A percentile compares a stretch with the other conserved stretches of the same genome.
phyloP scores from a whole-genome alignment of 2,888 invertebrate genomes.

The Heliothis peltigera region DNA sequence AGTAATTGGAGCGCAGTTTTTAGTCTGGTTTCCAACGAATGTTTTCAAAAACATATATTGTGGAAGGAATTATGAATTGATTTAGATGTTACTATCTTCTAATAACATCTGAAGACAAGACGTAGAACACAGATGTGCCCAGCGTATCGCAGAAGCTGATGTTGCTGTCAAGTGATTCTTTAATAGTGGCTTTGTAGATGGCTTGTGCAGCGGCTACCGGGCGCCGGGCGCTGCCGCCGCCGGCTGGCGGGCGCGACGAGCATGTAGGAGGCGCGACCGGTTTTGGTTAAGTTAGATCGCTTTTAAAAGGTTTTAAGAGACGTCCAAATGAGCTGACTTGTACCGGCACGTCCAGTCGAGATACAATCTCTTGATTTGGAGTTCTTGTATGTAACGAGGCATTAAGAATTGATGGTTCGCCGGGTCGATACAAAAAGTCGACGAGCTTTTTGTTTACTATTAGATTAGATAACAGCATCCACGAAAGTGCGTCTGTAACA shows the following conservation, averaged over 20 bases:
- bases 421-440: neutral
- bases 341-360: conserved; percentile 4
- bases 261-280: conserved; percentile 29
- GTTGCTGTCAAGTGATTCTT: conserved; percentile 4
- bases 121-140: neutral
- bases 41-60: neutral
- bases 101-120: neutral
- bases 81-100: too few relatives aligned
- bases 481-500: neutral
- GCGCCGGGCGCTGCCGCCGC: neutral
- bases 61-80: too few relatives aligned
- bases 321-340: conserved; percentile 5
- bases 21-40: neutral
- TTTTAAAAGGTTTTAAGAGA: conserved; percentile 20
- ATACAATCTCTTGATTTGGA: neutral
- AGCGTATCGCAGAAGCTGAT: neutral
- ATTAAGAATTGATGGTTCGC: conserved; percentile 1
- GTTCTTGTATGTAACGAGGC: neutral
- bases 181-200: conserved; percentile 8
- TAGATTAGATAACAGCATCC: neutral
- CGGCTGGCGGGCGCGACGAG: conserved; percentile 37
- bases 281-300: conserved; percentile 32
- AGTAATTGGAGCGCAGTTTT: conserved; percentile 13
- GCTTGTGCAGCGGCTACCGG: neutral
- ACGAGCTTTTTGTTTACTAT: neutral